Base-by-base conservation (phyloP, 2,888 invertebrate genomes). In the Leucozona laternaria region DNA sequence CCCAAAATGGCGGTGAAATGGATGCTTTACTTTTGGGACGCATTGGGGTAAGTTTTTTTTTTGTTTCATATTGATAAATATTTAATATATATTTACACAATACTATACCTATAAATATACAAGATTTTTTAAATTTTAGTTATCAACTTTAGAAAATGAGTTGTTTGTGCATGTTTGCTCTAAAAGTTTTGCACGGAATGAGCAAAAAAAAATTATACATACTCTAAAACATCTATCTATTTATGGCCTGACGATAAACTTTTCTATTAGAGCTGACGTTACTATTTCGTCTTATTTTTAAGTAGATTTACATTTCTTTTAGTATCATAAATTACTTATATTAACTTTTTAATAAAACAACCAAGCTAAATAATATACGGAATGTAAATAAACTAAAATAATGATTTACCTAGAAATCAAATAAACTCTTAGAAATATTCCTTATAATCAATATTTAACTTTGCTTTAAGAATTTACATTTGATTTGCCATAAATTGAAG, bases 11-110 rank as follows among this genome's bases (percentile, higher is more conserved):
- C 92, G 95, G 96, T 89, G 96, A 96, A 93, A 96, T 96, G 96
- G 96, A 96, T 91, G 96, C 96, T 60, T 92, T 96, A 89, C 94
- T 96, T 88, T 94, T 96, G 75, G 96, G 96, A 88, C 94, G 96
- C 91, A 96, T 96, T 68, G 95, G 96, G 96, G 96, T 96, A 94
- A 96, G 96, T 92, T 88, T 40, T 25, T 2, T 20, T 58, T 60
- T 31, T 85, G 88, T 89, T 85, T 84, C 4, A 20, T 88, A 89
- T 88, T 88, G 70, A 60, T 60, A 84, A 60, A 62, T 48, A 50
- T 22, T 15, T 8, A 7, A 28, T 28, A 53, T 11, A 5, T 82
- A 79, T 89, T 80, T 64, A 89, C 80, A 60, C 37, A 17, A 17
- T 58, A 17, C 8, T 28, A n/a, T 28, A 28, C 6, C n/a, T n/a